Evolutionary conservation across 2,888 invertebrate genomes (phyloP), one percentile per base, ranked within the genome.

Genomic region (Epirrhoe tristata): DNA sequence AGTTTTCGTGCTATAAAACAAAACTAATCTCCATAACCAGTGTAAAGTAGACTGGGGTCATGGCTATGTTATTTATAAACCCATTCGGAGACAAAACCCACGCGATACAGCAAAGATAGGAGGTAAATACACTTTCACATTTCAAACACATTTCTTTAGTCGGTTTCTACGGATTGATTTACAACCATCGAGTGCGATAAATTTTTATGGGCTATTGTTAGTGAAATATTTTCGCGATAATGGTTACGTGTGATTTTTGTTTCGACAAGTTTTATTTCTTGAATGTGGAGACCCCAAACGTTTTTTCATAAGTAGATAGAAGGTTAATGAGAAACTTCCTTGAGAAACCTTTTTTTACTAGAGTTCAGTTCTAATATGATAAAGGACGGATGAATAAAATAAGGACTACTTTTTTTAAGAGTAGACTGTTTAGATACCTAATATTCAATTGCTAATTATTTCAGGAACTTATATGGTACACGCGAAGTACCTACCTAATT

Each of bases 171-270:
- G 16, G 48, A 48, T 58, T 66, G 70, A 74, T 70, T 70, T 69
- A 69, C 63, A 48, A 58, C 52, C 66, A 46, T 48, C 58, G 57
- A 43, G 46, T 60, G 56, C 66, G 66, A 72, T 68, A 71, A 64
- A 58, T 50, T 66, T 74, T 74, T 74, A 74, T 62, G 64, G 46
- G 55, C 60, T 57, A 74, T 74, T 74, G 74, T 74, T 59, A 57
- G 64, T 50, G 46, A 66, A 71, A 69, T 74, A 69, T 71, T 72
- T 74, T 66, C 60, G 54, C 46, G 67, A 67, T 71, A 70, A 67
- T 58, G 34, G 57, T 48, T 46, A 50, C 51, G 58, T 58, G 62
- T 14, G 54, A 62, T 55, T 51, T 58, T 54, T 58, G 24, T 24
- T 48, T 43, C 12, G 39, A 10, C 12, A 43, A 6, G 14, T 48